Percentiles rank a stretch among this genome's conserved stretches.
Evolutionary conservation across 2,888 invertebrate genomes (phyloP).

Genomic region (Tenthredo distinguenda): DNA sequence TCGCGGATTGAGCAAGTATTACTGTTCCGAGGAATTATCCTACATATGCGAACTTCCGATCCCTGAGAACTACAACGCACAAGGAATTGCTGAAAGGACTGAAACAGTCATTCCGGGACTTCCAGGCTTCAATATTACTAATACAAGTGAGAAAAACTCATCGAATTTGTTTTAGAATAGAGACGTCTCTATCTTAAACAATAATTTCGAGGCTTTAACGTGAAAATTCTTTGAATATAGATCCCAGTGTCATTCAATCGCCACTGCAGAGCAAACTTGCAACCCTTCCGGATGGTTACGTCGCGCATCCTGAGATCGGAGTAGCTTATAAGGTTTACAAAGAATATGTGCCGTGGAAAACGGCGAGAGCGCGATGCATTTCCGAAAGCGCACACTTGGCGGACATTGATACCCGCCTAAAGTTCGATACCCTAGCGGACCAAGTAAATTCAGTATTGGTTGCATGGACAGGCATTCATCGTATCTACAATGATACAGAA

Average conservation of each 20-base stretch:
- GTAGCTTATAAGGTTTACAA: constrained; percentile 7
- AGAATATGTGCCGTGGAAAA: too few species aligned
- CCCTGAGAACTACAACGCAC: not conserved
- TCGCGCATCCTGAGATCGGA: not conserved
- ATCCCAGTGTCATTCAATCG: not conserved
- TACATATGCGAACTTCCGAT: constrained; percentile 4
- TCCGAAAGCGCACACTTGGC: constrained; percentile 1
- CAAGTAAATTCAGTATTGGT: not conserved
- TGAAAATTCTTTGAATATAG: not conserved
- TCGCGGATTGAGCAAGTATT: not conserved
- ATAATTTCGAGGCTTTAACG: not conserved
- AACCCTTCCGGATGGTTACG: not conserved
- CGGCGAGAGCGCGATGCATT: not conserved
- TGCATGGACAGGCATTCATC: not conserved
- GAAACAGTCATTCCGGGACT: not conserved
- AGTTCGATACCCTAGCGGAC: not conserved
- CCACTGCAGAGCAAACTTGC: not conserved
- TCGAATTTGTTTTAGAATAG: not conserved
- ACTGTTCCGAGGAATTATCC: rapidly evolving
- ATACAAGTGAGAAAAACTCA: not conserved
- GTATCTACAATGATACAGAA: not conserved
- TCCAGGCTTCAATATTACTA: not conserved
- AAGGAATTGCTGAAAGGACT: too few species aligned
- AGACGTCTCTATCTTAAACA: not conserved
- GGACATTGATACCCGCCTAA: not conserved